Evolutionary conservation across 2,797 vertebrate genomes (phyloP).

Genomic region (Erpetoichthys calabaricus): DNA sequence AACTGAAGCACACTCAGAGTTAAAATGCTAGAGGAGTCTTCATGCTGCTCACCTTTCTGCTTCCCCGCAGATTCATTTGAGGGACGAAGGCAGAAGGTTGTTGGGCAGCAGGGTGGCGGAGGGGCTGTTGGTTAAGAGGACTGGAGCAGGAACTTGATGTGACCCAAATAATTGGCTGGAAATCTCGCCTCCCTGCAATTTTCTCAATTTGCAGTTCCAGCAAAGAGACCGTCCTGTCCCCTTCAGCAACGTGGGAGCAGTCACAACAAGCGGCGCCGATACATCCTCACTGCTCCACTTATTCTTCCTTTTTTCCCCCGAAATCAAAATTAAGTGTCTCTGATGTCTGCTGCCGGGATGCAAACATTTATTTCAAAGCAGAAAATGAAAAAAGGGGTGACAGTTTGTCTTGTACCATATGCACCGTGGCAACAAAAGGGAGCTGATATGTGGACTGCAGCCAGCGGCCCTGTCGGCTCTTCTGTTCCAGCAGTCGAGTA

Average conservation of each 20-base stretch:
- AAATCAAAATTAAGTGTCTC: constrained; percentile 47
- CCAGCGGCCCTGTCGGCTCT: constrained; percentile 36
- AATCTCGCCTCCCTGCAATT: constrained; percentile 57
- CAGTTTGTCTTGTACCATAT: constrained; percentile 68
- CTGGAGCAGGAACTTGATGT: constrained; percentile 55
- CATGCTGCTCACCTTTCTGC: too few relatives aligned
- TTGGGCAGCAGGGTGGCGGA: too few relatives aligned
- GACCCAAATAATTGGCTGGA: constrained; percentile 62
- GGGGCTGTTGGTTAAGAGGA: constrained; percentile 4
- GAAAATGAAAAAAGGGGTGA: constrained; percentile 39
- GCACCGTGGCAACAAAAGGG: constrained; percentile 56
- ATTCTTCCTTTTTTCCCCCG: constrained; percentile 48
- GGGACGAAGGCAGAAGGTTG: too few relatives aligned
- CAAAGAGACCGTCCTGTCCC: constrained; percentile 46
- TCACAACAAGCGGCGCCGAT: constrained; percentile 20
- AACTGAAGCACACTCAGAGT: too few relatives aligned
- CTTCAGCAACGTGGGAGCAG: constrained; percentile 34
- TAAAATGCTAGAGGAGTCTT: too few relatives aligned
- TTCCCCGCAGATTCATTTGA: too few relatives aligned
- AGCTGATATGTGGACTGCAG: constrained; percentile 46
- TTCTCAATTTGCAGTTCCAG: constrained; percentile 59
- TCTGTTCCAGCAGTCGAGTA: constrained; percentile 22
- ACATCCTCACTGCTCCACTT: constrained; percentile 30
- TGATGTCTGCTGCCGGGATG: constrained; percentile 50
- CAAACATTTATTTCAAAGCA: constrained; percentile 37